A percentile compares a stretch with the other conserved stretches of the same genome.
Conservation (phyloP, 2,888 invertebrate species). For the Ophion costatus region DNA sequence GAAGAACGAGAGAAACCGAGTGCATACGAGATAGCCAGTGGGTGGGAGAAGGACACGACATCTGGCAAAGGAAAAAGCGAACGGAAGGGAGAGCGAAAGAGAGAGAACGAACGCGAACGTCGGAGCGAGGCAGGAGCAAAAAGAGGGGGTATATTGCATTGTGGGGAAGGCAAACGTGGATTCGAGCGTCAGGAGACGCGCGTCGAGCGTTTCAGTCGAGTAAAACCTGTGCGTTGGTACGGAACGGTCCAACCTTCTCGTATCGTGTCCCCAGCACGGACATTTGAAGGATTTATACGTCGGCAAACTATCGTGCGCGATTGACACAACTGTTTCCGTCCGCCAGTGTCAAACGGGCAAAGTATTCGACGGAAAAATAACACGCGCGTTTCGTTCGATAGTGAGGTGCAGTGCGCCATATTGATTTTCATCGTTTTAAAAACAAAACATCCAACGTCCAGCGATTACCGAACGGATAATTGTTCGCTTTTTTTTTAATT, state of each 20-base stretch:
- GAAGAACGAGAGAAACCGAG: constrained; percentile 6
- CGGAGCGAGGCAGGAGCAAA: neutral
- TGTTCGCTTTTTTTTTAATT: neutral
- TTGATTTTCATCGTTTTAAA: constrained; percentile 10
- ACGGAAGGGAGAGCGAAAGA: constrained; percentile 17
- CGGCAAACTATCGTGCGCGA: neutral
- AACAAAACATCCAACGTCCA: constrained; percentile 17
- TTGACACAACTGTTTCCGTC: neutral
- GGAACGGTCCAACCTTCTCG: constrained; percentile 14
- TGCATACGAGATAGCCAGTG: neutral
- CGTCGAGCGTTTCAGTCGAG: constrained; percentile 63
- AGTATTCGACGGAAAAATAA: neutral
- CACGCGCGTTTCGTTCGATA: neutral
- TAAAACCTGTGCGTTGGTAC: constrained; percentile 65
- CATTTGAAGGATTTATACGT: neutral
- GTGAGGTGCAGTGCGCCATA: constrained; percentile 44
- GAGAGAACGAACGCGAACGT: constrained; percentile 7
- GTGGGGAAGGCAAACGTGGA: constrained; percentile 62
- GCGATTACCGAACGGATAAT: neutral
- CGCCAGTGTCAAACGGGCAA: neutral
- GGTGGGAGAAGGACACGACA: neutral
- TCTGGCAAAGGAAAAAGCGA: constrained; percentile 6
- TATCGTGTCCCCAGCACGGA: constrained; percentile 15
- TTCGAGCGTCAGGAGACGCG: constrained; percentile 61
- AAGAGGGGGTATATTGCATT: constrained; percentile 45